Conservation (phyloP, 53 echinoderm and acorn worm species). For the Hippasteria phrygiana region DNA sequence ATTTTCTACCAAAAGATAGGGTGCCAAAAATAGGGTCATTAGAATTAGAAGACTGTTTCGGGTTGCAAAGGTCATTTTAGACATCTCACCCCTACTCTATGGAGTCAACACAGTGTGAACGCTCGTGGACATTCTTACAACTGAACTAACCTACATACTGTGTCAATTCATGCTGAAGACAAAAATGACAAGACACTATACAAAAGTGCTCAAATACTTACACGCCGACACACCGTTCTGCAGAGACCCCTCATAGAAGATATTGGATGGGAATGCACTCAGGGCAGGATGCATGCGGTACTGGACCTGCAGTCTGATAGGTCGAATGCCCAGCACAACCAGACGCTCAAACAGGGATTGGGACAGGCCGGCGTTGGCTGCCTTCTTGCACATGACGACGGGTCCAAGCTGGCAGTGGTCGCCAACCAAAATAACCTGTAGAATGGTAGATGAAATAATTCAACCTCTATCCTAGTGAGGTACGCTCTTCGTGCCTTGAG, state of each 20-base stretch:
- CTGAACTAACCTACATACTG: no score
- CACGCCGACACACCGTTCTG: slow-evolving; percentile 97
- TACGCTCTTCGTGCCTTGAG: no score
- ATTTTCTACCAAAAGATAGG: no score
- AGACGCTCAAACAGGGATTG: slow-evolving; percentile 99
- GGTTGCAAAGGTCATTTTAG: no score
- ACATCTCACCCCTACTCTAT: no score
- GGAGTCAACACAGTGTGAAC: no score
- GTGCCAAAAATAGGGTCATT: no score
- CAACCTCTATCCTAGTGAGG: neutral
- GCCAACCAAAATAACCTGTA: slow-evolving; percentile 91
- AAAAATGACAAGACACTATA: no score
- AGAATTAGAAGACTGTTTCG: no score
- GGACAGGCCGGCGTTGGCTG: slow-evolving; percentile 97
- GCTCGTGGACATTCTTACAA: no score
- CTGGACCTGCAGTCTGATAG: slow-evolving; percentile 97
- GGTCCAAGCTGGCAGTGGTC: slow-evolving; percentile 99
- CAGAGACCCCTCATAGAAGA: slow-evolving; percentile 98
- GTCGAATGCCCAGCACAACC: slow-evolving; percentile 94
- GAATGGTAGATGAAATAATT: neutral
- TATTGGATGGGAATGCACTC: slow-evolving; percentile 95
- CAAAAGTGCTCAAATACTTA: no score
- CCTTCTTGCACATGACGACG: slow-evolving; percentile 99
- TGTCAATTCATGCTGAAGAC: no score
- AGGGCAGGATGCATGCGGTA: slow-evolving; percentile 98